Conservation (phyloP, 2,113 vertebrate genomes). For the Tupaia chinensis region DNA sequence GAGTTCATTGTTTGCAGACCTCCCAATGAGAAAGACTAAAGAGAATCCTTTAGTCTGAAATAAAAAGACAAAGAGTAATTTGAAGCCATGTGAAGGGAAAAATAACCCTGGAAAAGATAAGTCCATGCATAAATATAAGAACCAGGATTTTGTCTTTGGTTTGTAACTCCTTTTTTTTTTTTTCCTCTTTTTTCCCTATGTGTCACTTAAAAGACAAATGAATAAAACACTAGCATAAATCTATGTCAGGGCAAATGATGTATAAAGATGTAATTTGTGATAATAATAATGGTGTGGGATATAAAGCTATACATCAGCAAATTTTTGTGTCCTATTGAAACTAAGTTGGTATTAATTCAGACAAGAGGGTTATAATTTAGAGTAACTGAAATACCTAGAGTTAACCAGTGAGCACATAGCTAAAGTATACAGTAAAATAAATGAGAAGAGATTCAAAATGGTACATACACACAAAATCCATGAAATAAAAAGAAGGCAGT, state of each 20-base stretch:
- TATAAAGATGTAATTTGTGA: neutral
- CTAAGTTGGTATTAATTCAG: neutral
- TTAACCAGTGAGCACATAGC: neutral
- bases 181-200: neutral
- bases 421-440: neutral
- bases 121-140: neutral
- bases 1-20: neutral
- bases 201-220: neutral
- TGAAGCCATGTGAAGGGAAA: neutral
- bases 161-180: neutral
- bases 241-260: neutral
- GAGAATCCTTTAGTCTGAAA: neutral
- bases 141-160: neutral
- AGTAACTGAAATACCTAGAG: neutral
- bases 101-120: neutral
- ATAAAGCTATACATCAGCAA: neutral
- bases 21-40: neutral
- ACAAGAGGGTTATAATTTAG: neutral
- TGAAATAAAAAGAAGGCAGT: neutral
- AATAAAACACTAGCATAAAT: neutral
- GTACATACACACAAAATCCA: neutral
- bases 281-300: neutral
- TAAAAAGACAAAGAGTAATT: neutral
- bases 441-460: neutral
- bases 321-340: neutral